These are phyloP conservation scores for Gymnosoma rotundatum DNA, from an alignment of 2,888 invertebrate genomes.

Conservation along the genomic window DNA sequence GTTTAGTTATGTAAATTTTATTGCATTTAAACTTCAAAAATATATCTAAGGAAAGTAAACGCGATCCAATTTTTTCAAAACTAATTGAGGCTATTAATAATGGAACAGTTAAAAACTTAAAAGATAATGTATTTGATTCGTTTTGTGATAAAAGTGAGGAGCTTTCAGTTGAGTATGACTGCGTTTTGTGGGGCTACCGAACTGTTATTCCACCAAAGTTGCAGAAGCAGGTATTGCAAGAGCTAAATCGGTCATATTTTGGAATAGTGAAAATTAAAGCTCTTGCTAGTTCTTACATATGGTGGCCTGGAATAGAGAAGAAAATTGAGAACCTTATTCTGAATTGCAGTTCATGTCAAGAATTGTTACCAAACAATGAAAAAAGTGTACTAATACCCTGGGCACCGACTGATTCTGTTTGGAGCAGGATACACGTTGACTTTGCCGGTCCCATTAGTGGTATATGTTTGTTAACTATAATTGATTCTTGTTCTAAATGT, in stretches of 20 bases:
- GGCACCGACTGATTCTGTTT: not conserved
- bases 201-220: constrained; percentile 2
- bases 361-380: constrained; percentile 49
- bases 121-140: too few species aligned
- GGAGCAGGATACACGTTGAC: too few species aligned
- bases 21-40: too few species aligned
- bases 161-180: too few species aligned
- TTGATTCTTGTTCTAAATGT: constrained; percentile 1
- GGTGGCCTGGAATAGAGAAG: not conserved
- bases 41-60: too few species aligned
- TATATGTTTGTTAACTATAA: not conserved
- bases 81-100: too few species aligned
- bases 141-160: too few species aligned
- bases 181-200: constrained; percentile 6
- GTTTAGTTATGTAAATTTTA: too few species aligned
- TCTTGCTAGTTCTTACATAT: not conserved
- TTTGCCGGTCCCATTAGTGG: constrained; percentile 5
- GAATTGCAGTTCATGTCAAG: constrained; percentile 55
- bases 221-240: too few species aligned
- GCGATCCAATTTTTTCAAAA: too few species aligned
- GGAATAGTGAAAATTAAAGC: not conserved
- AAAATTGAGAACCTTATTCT: constrained; percentile 2
- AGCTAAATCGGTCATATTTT: too few species aligned
- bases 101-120: too few species aligned
- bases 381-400: constrained; percentile 52